Percentiles rank a stretch among this genome's conserved stretches.
phyloP scores from a whole-genome alignment of 2,113 vertebrate genomes.

The Excalfactoria chinensis region DNA sequence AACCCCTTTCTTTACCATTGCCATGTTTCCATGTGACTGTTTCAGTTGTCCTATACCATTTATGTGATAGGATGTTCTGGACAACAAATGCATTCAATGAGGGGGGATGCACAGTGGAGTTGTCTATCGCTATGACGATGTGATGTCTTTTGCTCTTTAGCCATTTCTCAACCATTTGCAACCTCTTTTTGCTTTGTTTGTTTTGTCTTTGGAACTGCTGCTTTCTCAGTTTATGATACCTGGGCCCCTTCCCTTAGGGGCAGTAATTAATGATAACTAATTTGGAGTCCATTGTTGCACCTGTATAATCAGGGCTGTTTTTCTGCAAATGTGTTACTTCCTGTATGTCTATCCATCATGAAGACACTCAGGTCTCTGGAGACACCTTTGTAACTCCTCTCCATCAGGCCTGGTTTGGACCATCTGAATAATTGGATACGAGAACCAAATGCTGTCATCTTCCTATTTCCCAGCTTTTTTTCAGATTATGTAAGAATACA shows the following conservation, averaged over 20 bases:
- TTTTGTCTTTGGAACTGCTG: background rate
- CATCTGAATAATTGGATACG: background rate
- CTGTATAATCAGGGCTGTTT: background rate
- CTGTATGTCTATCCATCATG: background rate
- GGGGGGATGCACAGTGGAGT: background rate
- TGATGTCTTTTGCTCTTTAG: background rate
- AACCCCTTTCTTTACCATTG: background rate
- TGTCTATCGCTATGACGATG: fast-evolving
- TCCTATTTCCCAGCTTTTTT: background rate
- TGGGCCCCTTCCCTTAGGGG: background rate
- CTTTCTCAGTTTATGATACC: background rate
- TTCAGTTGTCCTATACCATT: fast-evolving
- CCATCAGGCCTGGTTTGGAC: background rate
- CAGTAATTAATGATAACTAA: background rate
- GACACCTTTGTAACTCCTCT: background rate
- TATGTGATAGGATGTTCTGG: background rate
- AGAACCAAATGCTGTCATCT: background rate
- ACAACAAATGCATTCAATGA: background rate
- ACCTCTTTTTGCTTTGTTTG: background rate
- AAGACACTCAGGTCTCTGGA: background rate
- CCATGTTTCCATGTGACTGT: background rate
- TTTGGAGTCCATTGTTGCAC: background rate
- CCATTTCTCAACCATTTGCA: background rate
- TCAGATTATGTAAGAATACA: background rate
- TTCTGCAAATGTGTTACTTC: background rate